Evolutionary conservation across 2,113 vertebrate genomes (phyloP).

Genomic region (Cyrtonyx montezumae): DNA sequence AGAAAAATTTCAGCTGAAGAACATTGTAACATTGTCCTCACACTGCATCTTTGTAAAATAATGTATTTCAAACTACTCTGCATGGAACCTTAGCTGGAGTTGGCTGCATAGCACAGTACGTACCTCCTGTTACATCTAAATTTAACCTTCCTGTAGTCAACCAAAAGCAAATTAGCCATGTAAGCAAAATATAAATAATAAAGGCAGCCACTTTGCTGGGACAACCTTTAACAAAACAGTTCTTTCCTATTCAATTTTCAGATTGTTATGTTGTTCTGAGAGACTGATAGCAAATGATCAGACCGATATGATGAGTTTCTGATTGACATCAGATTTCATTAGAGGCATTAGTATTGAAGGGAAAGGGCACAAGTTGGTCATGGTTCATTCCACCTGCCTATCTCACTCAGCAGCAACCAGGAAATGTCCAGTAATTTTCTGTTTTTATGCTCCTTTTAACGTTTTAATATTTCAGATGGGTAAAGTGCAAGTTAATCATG

Average conservation of each 20-base stretch:
- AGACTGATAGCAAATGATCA: slow-evolving; percentile 9
- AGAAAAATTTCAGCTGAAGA: neutral
- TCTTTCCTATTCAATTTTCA: slow-evolving; percentile 7
- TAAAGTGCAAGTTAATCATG: slow-evolving; percentile 64
- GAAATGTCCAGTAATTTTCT: slow-evolving; percentile 54
- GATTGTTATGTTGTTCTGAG: neutral
- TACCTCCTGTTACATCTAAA: slow-evolving; percentile 7
- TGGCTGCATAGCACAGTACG: neutral
- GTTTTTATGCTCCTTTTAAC: slow-evolving; percentile 45
- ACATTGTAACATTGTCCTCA: slow-evolving; percentile 32
- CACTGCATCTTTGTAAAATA: slow-evolving; percentile 41
- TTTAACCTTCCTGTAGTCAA: neutral
- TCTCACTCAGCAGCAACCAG: slow-evolving; percentile 9
- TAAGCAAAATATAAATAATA: slow-evolving; percentile 4
- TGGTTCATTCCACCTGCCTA: slow-evolving; percentile 43
- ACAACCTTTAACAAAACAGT: slow-evolving; percentile 1
- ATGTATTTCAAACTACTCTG: neutral
- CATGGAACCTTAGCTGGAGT: neutral
- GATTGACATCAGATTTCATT: slow-evolving; percentile 34
- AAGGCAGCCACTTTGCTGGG: neutral
- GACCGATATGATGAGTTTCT: slow-evolving; percentile 18
- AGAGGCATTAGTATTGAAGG: slow-evolving; percentile 10
- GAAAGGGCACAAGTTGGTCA: slow-evolving; percentile 16
- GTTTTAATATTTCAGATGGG: slow-evolving; percentile 42
- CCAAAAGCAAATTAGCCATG: slow-evolving; percentile 12